Evolutionary conservation across 2,797 vertebrate species (phyloP).

Genomic region (Thaleichthys pacificus): DNA sequence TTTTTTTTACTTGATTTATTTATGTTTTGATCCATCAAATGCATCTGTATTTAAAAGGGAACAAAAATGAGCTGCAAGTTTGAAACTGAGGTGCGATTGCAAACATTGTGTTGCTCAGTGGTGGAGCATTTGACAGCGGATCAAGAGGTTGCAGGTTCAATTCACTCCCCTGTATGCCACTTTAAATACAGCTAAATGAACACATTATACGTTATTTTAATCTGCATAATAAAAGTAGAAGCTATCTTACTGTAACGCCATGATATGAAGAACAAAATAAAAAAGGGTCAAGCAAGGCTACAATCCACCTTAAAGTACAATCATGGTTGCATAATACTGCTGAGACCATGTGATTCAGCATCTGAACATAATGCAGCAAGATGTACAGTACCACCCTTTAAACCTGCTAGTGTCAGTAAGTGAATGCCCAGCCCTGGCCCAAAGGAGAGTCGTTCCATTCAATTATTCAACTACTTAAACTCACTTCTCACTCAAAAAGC

Average conservation of each 20-base stretch:
- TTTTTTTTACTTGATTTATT: not conserved
- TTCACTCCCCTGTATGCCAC: too few species aligned
- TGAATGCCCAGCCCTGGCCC: constrained; percentile 35
- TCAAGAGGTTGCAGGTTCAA: too few species aligned
- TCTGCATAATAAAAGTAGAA: too few species aligned
- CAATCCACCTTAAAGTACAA: constrained; percentile 18
- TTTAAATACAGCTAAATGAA: not conserved
- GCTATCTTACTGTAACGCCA: too few species aligned
- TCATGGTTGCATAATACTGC: constrained; percentile 44
- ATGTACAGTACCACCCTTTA: too few species aligned
- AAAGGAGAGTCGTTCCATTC: constrained; percentile 43
- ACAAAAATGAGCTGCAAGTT: not conserved
- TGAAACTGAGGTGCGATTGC: not conserved
- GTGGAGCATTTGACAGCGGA: too few species aligned
- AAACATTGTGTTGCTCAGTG: not conserved
- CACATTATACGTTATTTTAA: too few species aligned
- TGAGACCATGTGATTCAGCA: constrained; percentile 39
- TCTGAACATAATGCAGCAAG: constrained; percentile 26
- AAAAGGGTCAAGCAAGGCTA: not conserved
- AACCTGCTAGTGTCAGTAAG: constrained; percentile 20
- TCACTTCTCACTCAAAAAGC: constrained; percentile 28
- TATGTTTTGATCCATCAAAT: not conserved
- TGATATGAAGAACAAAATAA: too few species aligned
- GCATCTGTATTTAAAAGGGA: not conserved
- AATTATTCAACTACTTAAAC: constrained; percentile 42